Conservation (phyloP, 2,888 invertebrate species). For the Platycheirus rosarum region DNA sequence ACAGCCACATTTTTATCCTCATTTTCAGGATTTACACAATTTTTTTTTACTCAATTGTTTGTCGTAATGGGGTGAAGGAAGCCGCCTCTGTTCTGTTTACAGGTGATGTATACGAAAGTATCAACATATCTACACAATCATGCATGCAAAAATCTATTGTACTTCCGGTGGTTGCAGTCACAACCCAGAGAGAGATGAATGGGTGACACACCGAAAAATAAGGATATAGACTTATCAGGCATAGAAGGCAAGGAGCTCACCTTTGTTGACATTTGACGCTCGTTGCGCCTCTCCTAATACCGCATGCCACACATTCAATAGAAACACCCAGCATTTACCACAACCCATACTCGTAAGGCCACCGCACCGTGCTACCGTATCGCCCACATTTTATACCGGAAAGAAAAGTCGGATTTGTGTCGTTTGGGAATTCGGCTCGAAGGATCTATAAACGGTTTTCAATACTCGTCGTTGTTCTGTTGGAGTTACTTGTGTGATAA, state of each 20-base stretch:
- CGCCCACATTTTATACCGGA: constrained; percentile 45
- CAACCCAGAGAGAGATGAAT: constrained; percentile 65
- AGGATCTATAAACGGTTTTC: constrained; percentile 70
- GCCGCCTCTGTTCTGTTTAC: constrained; percentile 20
- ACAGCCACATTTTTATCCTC: constrained; percentile 66
- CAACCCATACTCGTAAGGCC: not conserved
- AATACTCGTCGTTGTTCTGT: constrained; percentile 39
- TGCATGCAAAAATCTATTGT: constrained; percentile 64
- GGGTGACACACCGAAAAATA: constrained; percentile 73
- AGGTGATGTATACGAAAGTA: constrained; percentile 31
- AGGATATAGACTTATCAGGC: constrained; percentile 64
- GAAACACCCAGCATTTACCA: constrained; percentile 32
- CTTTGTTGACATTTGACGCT: constrained; percentile 73
- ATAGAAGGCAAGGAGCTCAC: constrained; percentile 20
- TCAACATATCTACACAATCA: constrained; percentile 33
- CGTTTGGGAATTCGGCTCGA: constrained; percentile 66
- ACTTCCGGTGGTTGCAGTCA: constrained; percentile 71
- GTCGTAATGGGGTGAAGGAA: constrained; percentile 46
- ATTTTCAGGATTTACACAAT: constrained; percentile 55
- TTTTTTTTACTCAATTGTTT: constrained; percentile 58
- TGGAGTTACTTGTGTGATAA: not conserved
- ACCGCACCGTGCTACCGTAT: not conserved
- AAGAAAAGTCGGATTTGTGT: constrained; percentile 67
- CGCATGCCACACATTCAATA: constrained; percentile 42
- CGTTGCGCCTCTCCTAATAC: constrained; percentile 60